Conservation (phyloP, 1,140 invertebrate species). For the Bombus haemorrhoidalis region DNA sequence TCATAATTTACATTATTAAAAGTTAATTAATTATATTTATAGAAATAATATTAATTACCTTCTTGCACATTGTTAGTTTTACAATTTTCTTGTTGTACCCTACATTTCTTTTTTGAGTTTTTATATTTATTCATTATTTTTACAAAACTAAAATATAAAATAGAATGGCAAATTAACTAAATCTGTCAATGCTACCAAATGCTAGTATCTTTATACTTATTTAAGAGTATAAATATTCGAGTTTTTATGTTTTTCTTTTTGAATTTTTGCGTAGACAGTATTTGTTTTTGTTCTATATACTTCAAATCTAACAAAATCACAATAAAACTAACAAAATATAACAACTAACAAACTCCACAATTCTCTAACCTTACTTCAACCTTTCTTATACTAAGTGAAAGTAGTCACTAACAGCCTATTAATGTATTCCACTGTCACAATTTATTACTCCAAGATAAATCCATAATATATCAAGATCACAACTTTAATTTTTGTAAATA, state of each 20-base stretch:
- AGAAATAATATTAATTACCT: constrained; percentile 17
- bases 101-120: not conserved
- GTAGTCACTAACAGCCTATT: not conserved
- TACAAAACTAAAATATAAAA: not conserved
- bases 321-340: not conserved
- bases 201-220: no score
- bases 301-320: not conserved
- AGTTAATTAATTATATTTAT: not conserved
- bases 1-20: not conserved
- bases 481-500: not conserved
- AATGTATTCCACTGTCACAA: no score
- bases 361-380: not conserved
- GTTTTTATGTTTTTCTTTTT: not conserved
- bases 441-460: not conserved
- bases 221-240: not conserved
- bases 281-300: not conserved
- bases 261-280: not conserved
- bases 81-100: not conserved
- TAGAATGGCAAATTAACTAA: not conserved
- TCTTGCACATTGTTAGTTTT: not conserved
- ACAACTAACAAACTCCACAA: not conserved
- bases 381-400: constrained; percentile 5
- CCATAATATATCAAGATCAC: no score
- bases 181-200: not conserved
- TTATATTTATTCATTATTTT: constrained; percentile 42